Base-by-base conservation (phyloP, 2,113 vertebrate genomes). In the Formicarius rufipectus region DNA sequence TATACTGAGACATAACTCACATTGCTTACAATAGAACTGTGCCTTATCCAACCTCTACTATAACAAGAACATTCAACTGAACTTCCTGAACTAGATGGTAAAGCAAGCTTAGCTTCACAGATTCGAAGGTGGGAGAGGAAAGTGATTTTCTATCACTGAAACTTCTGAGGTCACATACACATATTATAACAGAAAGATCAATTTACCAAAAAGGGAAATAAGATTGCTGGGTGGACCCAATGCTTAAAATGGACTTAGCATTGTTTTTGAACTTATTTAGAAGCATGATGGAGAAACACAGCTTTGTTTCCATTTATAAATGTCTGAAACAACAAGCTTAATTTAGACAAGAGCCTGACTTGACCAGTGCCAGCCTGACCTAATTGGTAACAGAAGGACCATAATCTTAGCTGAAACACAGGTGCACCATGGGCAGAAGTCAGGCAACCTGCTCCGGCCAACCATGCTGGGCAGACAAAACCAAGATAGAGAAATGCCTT, bases 151-250 rank as follows among this genome's bases (percentile, higher is more conserved):
- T 81, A 47, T 67, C 74, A 79, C 19, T 62, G 89, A 95, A 92
- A 90, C 31, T 81, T 84, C 56, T 94, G 86, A 89, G 69, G 67
- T 52, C 4, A 13, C 82, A 73, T 49, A 58, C 4, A 13, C 82
- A 73, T 49, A 58, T 67, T 86, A 66, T 44, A 92, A 89, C 31
- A 71, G 74, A 33, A 93, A 94, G 64, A 92, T 94, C 85, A 91
- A 94, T 95, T 83, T 95, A 73, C 94, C 87, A 87, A 93, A 97
- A 96, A 95, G 66, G 45, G 66, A 85, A 77, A 62, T 95, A 96
- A 96, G 97, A 97, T 97, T 98, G 85, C 95, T 97, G 97, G 96
- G 97, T 94, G 95, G 95, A 96, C 88, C 63, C 56, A 2, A 66
- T 75, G 97, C 95, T 96, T 95, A 97, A 98, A 98, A 97, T 91